Conservation (phyloP, 2,888 invertebrate genomes). For the Hydrotaea diabolus region DNA sequence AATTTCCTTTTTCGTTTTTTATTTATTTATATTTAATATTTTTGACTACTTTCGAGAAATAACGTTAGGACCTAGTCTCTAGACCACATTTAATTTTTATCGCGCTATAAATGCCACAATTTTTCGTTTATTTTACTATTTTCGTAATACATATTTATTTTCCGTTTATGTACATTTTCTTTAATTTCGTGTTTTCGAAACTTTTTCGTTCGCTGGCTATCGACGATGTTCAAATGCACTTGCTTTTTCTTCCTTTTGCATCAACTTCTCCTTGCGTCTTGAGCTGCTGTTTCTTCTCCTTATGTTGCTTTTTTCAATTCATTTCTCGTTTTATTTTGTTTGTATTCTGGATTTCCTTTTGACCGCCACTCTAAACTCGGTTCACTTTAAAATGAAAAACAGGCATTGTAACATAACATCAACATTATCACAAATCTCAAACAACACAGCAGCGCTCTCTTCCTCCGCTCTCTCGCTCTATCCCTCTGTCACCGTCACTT, state of each 20-base stretch:
- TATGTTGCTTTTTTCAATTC: not conserved
- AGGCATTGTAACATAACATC: slow-evolving; percentile 46
- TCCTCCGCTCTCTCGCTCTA: not conserved
- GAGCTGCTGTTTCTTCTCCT: slow-evolving; percentile 5
- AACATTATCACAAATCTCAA: slow-evolving; percentile 66
- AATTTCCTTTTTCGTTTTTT: too few species aligned
- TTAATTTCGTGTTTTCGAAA: not conserved
- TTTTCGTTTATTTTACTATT: too few species aligned
- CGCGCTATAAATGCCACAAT: too few species aligned
- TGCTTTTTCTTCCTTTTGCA: not conserved
- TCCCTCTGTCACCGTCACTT: slow-evolving; percentile 23
- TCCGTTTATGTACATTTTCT: not conserved
- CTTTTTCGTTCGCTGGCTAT: not conserved
- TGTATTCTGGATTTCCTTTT: slow-evolving; percentile 28
- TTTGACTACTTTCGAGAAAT: too few species aligned
- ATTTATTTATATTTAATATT: too few species aligned
- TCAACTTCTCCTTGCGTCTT: not conserved
- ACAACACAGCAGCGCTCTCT: too few species aligned
- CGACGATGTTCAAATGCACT: not conserved
- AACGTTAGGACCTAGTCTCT: too few species aligned
- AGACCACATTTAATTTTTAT: too few species aligned
- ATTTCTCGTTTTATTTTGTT: slow-evolving; percentile 6
- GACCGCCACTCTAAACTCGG: not conserved
- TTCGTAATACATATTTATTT: too few species aligned
- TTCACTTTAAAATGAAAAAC: slow-evolving; percentile 13